Conservation (phyloP, 2,888 invertebrate species). For the Danaus chrysippus region DNA sequence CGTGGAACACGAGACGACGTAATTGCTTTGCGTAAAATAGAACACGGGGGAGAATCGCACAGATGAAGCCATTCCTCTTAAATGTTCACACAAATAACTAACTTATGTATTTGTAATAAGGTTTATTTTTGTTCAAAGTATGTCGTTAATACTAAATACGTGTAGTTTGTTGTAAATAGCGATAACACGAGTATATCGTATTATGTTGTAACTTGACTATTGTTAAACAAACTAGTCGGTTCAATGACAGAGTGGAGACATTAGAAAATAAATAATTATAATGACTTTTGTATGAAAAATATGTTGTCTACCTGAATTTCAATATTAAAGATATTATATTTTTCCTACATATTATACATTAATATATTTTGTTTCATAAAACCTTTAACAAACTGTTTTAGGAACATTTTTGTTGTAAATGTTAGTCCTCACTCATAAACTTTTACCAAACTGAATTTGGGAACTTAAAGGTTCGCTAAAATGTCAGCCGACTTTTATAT, state of each 20-base stretch:
- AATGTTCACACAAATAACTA: not conserved
- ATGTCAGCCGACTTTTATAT: slow-evolving; percentile 27
- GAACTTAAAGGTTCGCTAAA: slow-evolving; percentile 37
- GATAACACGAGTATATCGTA: slow-evolving; percentile 29
- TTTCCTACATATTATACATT: no score
- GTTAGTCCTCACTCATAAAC: not conserved
- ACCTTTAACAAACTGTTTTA: no score
- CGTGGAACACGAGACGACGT: slow-evolving; percentile 49
- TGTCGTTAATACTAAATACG: slow-evolving; percentile 42
- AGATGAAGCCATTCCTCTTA: slow-evolving; percentile 58
- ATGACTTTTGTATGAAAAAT: no score
- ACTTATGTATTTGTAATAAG: slow-evolving; percentile 21
- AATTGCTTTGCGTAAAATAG: slow-evolving; percentile 45
- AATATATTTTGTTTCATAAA: no score
- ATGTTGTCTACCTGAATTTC: no score
- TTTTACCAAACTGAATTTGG: not conserved
- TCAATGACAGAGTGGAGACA: no score
- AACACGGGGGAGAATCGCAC: slow-evolving; percentile 42
- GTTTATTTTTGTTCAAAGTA: slow-evolving; percentile 8
- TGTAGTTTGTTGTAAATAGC: slow-evolving; percentile 61
- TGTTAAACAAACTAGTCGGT: no score
- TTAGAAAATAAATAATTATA: no score
- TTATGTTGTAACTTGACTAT: no score
- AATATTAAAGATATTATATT: no score
- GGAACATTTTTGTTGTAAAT: not conserved